phyloP scores from a whole-genome alignment of 2,888 invertebrate species.

The Ditula angustiorana region DNA sequence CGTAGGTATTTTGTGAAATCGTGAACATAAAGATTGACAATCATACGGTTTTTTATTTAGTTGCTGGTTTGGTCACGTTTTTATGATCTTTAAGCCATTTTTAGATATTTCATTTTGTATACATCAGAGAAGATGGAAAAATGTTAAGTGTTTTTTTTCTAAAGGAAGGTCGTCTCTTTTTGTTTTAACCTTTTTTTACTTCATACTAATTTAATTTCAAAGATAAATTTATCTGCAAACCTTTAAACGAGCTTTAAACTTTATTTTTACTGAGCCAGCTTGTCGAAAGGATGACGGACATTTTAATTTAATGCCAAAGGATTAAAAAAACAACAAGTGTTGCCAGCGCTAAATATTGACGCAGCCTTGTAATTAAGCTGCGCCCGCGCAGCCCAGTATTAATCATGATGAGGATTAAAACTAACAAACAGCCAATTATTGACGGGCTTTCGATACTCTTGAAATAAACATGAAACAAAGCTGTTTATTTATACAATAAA shows the following conservation, averaged over 20 bases:
- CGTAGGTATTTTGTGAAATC: not conserved
- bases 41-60: no score
- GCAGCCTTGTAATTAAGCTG: conserved; percentile 58
- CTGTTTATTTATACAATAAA: no score
- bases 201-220: not conserved
- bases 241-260: conserved; percentile 2
- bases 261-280: not conserved
- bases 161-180: no score
- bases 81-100: no score
- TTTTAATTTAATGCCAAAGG: conserved; percentile 26
- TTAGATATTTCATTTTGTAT: no score
- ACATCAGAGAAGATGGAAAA: no score
- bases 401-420: conserved; percentile 50
- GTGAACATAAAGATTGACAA: not conserved
- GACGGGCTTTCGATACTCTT: no score
- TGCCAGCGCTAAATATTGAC: conserved; percentile 46
- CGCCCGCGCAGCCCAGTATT: conserved; percentile 53
- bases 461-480: no score
- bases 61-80: no score
- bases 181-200: no score
- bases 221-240: not conserved
- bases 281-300: conserved; percentile 25
- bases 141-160: no score
- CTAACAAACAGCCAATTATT: no score
- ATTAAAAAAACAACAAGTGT: conserved; percentile 17